phyloP scores from a whole-genome alignment of 2,888 invertebrate genomes.

The Heteromyza rotundicornis region DNA sequence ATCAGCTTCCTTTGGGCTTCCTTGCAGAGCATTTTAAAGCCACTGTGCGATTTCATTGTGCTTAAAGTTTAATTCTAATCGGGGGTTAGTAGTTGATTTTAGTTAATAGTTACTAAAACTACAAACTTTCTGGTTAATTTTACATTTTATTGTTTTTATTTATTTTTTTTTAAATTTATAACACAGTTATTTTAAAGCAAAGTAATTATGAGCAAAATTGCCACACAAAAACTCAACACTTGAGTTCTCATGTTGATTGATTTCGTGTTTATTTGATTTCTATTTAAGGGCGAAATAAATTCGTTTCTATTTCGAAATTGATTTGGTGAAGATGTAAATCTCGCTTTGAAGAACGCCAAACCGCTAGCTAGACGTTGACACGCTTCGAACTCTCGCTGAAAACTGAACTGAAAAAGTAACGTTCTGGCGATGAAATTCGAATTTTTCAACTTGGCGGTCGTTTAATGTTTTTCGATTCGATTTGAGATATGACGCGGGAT shows the following conservation, averaged over 20 bases:
- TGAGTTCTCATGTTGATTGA: slow-evolving; percentile 52
- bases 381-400: slow-evolving; percentile 39
- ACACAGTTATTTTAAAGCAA: too few relatives aligned
- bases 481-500: slow-evolving; percentile 7
- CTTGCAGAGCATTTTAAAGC: slow-evolving; percentile 49
- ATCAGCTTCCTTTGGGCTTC: slow-evolving; percentile 43
- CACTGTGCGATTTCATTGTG: slow-evolving; percentile 25
- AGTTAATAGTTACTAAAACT: background rate
- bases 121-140: background rate
- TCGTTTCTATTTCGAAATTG: too few relatives aligned
- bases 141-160: slow-evolving; percentile 5
- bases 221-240: slow-evolving; percentile 50
- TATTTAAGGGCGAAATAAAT: too few relatives aligned
- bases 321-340: background rate
- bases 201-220: slow-evolving; percentile 49
- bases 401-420: slow-evolving; percentile 38
- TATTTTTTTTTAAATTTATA: background rate
- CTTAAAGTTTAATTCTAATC: too few relatives aligned
- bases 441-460: slow-evolving; percentile 18
- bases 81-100: background rate
- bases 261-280: too few relatives aligned
- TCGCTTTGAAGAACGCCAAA: background rate
- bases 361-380: slow-evolving; percentile 35
- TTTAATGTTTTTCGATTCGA: slow-evolving; percentile 6
- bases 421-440: slow-evolving; percentile 19